Percentiles rank a stretch among this genome's conserved stretches.
Conservation (phyloP, 2,113 vertebrate genomes). For the Willisornis vidua region DNA sequence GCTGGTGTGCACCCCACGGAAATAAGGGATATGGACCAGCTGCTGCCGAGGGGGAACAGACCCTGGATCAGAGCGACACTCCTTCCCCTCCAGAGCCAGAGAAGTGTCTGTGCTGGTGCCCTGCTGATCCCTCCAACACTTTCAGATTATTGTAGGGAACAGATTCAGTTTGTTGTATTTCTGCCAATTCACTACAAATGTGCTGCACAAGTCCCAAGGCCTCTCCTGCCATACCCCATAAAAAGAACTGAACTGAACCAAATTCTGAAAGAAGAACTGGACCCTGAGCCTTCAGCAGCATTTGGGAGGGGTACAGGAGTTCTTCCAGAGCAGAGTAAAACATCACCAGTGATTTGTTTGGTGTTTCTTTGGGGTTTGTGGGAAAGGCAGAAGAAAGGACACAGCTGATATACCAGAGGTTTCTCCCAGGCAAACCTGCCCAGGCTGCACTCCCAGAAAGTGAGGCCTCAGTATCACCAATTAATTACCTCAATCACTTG, state of each 20-base stretch:
- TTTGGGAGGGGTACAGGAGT: accelerated
- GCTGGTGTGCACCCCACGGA: not conserved
- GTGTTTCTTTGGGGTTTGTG: not conserved
- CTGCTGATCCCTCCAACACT: not conserved
- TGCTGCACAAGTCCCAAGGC: not conserved
- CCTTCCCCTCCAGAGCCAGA: not conserved
- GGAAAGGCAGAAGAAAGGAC: not conserved
- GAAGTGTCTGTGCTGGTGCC: not conserved
- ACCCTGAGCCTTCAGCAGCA: not conserved
- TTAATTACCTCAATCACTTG: not conserved
- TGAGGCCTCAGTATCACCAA: not conserved
- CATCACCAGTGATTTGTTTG: not conserved
- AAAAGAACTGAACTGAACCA: not conserved
- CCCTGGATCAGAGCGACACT: not conserved
- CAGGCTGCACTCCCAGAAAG: not conserved
- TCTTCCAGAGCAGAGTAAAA: not conserved
- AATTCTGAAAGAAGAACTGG: not conserved
- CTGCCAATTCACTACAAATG: not conserved
- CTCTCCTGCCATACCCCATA: not conserved
- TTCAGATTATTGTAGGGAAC: accelerated
- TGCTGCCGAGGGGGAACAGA: not conserved
- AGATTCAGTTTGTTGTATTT: not conserved
- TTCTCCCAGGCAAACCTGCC: not conserved
- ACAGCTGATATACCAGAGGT: accelerated
- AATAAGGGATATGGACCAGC: not conserved